A percentile compares a stretch with the other conserved stretches of the same genome.
phyloP scores from a whole-genome alignment of 2,888 invertebrate species.

The Pterostichus niger region DNA sequence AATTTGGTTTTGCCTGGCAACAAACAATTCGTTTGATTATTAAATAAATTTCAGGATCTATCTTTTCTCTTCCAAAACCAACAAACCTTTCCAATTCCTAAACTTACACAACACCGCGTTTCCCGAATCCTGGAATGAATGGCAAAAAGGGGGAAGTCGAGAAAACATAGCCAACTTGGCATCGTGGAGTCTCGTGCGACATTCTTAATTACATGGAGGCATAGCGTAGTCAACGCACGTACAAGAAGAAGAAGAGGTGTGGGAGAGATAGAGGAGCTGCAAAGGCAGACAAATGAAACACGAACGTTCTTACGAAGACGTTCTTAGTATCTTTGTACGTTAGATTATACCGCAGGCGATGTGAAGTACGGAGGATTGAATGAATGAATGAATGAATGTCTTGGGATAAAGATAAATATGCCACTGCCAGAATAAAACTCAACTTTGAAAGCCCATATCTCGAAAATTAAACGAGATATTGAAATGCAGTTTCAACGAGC shows the following conservation, averaged over 20 bases:
- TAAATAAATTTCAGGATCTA: neutral
- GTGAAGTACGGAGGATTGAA: too few relatives aligned
- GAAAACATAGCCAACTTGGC: neutral
- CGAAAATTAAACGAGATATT: too few relatives aligned
- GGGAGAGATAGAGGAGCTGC: too few relatives aligned
- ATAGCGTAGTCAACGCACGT: constrained; percentile 10
- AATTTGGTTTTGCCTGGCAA: too few relatives aligned
- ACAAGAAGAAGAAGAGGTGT: neutral
- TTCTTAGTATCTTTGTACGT: neutral
- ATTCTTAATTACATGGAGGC: constrained; percentile 42
- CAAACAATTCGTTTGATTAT: neutral
- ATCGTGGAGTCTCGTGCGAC: constrained; percentile 25
- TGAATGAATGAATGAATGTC: too few relatives aligned
- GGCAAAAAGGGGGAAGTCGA: too few relatives aligned
- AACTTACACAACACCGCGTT: neutral
- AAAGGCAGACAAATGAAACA: constrained; percentile 2
- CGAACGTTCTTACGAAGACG: neutral
- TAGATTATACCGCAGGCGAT: constrained; percentile 7
- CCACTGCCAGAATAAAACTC: too few relatives aligned
- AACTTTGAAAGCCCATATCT: too few relatives aligned
- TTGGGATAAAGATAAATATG: neutral
- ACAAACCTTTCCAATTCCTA: neutral
- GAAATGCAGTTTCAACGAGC: too few relatives aligned
- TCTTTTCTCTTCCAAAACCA: neutral
- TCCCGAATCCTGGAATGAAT: neutral